phyloP scores from a whole-genome alignment of 2,797 vertebrate species.

The Sebastes oblongus region DNA sequence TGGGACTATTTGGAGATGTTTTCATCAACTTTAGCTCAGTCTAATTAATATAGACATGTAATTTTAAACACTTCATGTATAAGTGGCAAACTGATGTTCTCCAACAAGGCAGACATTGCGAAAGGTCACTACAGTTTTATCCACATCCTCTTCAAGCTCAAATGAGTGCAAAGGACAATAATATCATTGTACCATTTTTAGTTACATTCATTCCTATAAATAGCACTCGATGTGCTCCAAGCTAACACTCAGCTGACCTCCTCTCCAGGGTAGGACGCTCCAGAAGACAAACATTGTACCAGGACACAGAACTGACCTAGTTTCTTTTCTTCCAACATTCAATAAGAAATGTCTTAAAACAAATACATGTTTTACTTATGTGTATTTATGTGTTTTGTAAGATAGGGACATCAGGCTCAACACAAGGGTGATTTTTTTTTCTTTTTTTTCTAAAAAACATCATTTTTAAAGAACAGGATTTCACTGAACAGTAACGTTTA shows the following conservation, averaged over 20 bases:
- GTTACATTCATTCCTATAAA: background rate
- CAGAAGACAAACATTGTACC: background rate
- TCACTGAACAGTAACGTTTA: background rate
- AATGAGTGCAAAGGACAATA: background rate
- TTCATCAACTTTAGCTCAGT: background rate
- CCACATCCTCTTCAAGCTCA: background rate
- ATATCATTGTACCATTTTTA: background rate
- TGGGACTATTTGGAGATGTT: background rate
- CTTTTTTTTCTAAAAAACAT: background rate
- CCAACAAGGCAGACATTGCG: background rate
- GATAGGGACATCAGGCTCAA: background rate
- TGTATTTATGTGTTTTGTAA: background rate
- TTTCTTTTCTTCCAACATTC: background rate
- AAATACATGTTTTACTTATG: background rate
- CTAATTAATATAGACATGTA: conserved; percentile 20
- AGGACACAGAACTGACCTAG: background rate
- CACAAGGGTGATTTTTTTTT: background rate
- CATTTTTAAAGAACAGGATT: background rate
- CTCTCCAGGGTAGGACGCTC: background rate
- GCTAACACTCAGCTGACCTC: conserved; percentile 17
- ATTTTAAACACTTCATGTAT: background rate
- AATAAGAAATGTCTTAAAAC: background rate
- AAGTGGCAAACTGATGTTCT: background rate
- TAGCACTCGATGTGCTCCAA: background rate
- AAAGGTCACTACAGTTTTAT: background rate